Evolutionary conservation across 2,797 vertebrate species (phyloP).

Genomic region (Sebastes iracundus): DNA sequence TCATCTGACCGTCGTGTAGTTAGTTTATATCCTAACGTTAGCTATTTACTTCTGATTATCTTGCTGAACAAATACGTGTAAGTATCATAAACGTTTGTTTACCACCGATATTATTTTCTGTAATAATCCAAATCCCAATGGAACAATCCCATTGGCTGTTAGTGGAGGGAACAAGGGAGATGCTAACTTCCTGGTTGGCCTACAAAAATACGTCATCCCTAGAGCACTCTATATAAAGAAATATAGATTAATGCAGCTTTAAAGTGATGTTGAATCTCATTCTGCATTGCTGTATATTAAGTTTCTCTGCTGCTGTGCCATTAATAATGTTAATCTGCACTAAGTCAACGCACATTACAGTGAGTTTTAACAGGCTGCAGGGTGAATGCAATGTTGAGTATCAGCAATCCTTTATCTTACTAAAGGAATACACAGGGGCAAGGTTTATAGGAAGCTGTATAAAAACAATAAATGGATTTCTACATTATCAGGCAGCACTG

Average conservation of each 20-base stretch:
- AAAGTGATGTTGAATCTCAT: neutral
- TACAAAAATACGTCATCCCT: too few species aligned
- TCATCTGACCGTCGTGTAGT: too few species aligned
- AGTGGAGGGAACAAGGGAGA: too few species aligned
- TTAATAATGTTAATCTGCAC: neutral
- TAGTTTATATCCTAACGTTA: too few species aligned
- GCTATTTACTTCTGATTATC: too few species aligned
- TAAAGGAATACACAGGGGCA: neutral
- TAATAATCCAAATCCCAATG: too few species aligned
- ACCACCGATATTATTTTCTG: too few species aligned
- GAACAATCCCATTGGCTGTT: too few species aligned
- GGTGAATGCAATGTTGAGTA: neutral
- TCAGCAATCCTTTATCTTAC: neutral
- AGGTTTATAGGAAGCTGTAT: neutral
- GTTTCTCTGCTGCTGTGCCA: neutral
- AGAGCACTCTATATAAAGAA: neutral
- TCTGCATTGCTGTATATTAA: too few species aligned
- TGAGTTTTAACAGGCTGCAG: slow-evolving; percentile 11
- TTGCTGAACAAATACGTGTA: too few species aligned
- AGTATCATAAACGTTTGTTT: too few species aligned
- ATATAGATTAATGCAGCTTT: neutral
- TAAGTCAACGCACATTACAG: neutral
- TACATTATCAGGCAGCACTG: neutral
- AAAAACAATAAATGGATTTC: neutral
- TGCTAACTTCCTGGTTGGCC: too few species aligned